Conservation (phyloP, 2,888 invertebrate genomes). For the Tuberolachnus salignus region DNA sequence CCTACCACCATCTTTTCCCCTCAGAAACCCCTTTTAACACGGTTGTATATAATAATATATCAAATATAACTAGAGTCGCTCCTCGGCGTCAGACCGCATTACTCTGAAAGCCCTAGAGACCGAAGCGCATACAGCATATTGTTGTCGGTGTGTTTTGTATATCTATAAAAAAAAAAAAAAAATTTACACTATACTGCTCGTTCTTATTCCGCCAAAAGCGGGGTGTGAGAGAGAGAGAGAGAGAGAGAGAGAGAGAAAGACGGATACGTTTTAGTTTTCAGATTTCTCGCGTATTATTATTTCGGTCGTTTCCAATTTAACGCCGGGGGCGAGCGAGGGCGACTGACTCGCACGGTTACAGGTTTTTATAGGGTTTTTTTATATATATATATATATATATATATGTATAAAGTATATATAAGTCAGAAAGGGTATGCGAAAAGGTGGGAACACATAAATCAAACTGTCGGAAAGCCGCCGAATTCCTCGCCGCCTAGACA, state of each 20-base stretch:
- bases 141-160: constrained; percentile 26
- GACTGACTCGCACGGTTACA: constrained; percentile 40
- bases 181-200: not conserved
- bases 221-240: too few relatives aligned
- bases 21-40: constrained; percentile 39
- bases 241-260: too few relatives aligned
- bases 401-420: too few relatives aligned
- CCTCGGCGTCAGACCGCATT: constrained; percentile 38
- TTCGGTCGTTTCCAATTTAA: constrained; percentile 38
- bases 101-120: constrained; percentile 37
- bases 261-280: constrained; percentile 41
- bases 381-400: too few relatives aligned
- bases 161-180: too few relatives aligned
- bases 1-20: too few relatives aligned
- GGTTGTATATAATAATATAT: constrained; percentile 30
- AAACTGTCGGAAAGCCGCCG: constrained; percentile 28
- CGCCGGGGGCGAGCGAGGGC: too few relatives aligned
- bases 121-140: constrained; percentile 19
- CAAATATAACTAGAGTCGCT: constrained; percentile 48
- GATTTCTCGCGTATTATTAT: constrained; percentile 38
- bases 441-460: constrained; percentile 48
- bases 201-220: constrained; percentile 16
- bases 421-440: constrained; percentile 27
- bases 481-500: constrained; percentile 48
- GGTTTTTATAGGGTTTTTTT: constrained; percentile 22